Base-by-base conservation (phyloP, 1,140 invertebrate species). In the Batillaria attramentaria region DNA sequence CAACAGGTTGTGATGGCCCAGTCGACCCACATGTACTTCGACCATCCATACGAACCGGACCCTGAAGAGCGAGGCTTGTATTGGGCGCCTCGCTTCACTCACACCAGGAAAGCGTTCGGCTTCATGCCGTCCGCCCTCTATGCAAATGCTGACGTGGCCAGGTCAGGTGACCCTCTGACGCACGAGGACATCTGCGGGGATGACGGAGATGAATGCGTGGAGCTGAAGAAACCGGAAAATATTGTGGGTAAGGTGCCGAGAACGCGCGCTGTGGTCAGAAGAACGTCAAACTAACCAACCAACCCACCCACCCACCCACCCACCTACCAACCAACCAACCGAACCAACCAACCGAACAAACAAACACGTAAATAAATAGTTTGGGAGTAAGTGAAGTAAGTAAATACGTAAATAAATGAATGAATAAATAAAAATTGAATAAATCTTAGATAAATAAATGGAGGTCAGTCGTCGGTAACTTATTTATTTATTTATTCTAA, bases 31-130 rank as follows among this genome's bases (percentile, higher is more conserved):
- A 69, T 89, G 13, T 90, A 89, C 79, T 86, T 89, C 76, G 89
- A 90, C 72, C 88, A 89, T 60, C 86, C 88, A 0, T 85, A 89
- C n/a, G 89, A 89, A 60, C 87, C 88, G 0, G 87, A 90, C 70
- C 88, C 89, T 1, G 80, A 83, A 41, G 87, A 89, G 57, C 81
- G 87, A 24, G 89, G 89, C 1, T 78, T 84, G 41, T 88, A 88
- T 65, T 90, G 89, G 89, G 88, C 88, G 0, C 82, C 87, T 1
- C 77, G 88, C 18, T 88, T 83, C 78, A 87, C 84, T 0, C 80
- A 84, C 69, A 84, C 85, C 1, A 70, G 76, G 0, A 88, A 87
- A 68, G 81, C 81, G 10, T 90, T 88, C 78, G 79, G 81, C 33
- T 86, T 86, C 75, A 83, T 85, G 79, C 88, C 89, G 16, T 83